A percentile compares a stretch with the other conserved stretches of the same genome.
phyloP scores from a whole-genome alignment of 2,113 vertebrate species.

The Perca fluviatilis region DNA sequence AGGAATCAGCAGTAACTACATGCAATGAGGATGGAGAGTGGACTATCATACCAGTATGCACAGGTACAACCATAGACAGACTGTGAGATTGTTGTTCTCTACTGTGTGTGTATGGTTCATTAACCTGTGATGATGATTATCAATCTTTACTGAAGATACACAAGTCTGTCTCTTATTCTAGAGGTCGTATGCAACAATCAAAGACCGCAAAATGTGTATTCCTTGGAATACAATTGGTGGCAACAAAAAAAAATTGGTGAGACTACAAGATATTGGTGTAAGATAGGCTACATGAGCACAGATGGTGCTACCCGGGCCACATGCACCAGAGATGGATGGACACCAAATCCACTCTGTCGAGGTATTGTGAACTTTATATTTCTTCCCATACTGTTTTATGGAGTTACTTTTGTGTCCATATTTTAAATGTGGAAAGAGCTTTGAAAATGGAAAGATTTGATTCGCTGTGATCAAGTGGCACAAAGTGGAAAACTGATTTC shows the following conservation, averaged over 20 bases:
- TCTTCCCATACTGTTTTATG: too few species aligned
- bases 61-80: slow-evolving; percentile 48
- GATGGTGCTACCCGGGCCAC: rapidly evolving
- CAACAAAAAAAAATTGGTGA: too few species aligned
- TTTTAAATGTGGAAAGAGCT: too few species aligned
- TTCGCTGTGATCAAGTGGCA: too few species aligned
- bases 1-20: background rate
- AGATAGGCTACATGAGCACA: rapidly evolving
- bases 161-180: slow-evolving; percentile 28
- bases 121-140: background rate
- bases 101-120: background rate
- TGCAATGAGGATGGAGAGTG: slow-evolving; percentile 37
- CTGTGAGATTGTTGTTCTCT: background rate
- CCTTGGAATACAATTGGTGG: rapidly evolving
- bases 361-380: slow-evolving; percentile 36
- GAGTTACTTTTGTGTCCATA: too few species aligned
- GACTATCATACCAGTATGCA: slow-evolving; percentile 30
- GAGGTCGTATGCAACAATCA: slow-evolving; percentile 44
- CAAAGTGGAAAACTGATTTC: too few species aligned
- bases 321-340: slow-evolving; percentile 75
- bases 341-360: slow-evolving; percentile 64
- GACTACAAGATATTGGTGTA: too few species aligned
- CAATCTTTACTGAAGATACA: background rate
- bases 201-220: rapidly evolving
- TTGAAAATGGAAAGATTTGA: too few species aligned